phyloP scores from a whole-genome alignment of 2,113 vertebrate species.

The Oophaga pumilio region DNA sequence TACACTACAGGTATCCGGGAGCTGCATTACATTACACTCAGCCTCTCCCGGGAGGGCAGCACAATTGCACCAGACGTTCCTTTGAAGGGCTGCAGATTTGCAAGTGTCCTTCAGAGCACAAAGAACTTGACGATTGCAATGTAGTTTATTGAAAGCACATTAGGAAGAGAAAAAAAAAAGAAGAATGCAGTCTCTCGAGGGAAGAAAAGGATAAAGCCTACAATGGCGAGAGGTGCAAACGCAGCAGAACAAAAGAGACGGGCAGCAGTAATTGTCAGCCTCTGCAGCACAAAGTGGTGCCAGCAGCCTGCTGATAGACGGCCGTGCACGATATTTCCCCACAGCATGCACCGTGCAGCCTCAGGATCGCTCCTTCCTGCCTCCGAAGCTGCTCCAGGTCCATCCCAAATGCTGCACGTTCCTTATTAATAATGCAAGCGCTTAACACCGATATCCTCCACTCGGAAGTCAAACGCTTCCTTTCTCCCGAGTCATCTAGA shows the following conservation, averaged over 20 bases:
- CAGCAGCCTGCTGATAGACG: neutral
- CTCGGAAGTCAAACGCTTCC: conserved; percentile 6
- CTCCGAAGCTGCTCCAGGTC: neutral
- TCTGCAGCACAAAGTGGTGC: neutral
- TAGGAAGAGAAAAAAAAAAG: no score
- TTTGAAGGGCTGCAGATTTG: neutral
- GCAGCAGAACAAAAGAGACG: conserved; percentile 11
- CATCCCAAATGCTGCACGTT: neutral
- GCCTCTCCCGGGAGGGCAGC: neutral
- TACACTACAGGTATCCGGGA: conserved; percentile 25
- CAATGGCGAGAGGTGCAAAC: neutral
- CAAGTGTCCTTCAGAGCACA: conserved; percentile 5
- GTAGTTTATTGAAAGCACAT: conserved; percentile 3
- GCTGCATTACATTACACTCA: neutral
- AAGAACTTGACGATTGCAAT: neutral
- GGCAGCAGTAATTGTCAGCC: neutral
- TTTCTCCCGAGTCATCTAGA: neutral
- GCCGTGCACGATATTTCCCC: neutral
- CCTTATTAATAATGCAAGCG: conserved; percentile 33
- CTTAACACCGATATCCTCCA: conserved; percentile 6
- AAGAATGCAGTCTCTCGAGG: neutral
- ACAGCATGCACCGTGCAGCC: neutral
- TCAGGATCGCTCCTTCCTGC: neutral
- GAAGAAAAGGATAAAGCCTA: neutral
- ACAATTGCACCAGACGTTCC: neutral